Conservation (phyloP, 2,797 vertebrate genomes). For the Lagodon rhomboides region DNA sequence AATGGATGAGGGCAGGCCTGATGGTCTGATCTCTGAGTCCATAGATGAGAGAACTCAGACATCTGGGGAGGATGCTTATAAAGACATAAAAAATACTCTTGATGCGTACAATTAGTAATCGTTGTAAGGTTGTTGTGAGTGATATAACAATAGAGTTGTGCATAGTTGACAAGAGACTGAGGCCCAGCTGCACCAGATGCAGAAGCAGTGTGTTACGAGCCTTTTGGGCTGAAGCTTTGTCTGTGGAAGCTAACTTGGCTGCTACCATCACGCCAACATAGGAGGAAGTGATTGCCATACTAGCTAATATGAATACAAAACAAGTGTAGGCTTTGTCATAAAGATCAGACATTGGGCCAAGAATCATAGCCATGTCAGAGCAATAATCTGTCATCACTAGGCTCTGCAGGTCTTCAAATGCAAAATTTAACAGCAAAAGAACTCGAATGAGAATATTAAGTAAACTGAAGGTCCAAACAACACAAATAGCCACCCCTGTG, state of each 20-base stretch:
- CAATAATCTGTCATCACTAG: slow-evolving; percentile 45
- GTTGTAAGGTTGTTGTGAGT: background rate
- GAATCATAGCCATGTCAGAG: background rate
- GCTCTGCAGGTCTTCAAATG: slow-evolving; percentile 7
- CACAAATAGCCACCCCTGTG: slow-evolving; percentile 34
- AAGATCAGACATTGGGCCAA: background rate
- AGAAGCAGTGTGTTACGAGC: slow-evolving; percentile 63
- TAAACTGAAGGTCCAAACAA: slow-evolving; percentile 12
- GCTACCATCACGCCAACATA: slow-evolving; percentile 58
- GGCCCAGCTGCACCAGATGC: slow-evolving; percentile 64
- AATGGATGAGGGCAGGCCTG: slow-evolving; percentile 49
- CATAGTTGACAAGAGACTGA: slow-evolving; percentile 45
- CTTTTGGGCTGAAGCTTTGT: slow-evolving; percentile 42
- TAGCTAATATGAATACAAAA: slow-evolving; percentile 44
- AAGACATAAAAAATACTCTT: slow-evolving; percentile 38
- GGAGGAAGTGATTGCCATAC: slow-evolving; percentile 11
- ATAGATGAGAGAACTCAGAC: slow-evolving; percentile 67
- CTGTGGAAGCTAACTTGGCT: slow-evolving; percentile 60
- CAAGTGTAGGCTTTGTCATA: slow-evolving; percentile 14
- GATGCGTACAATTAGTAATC: background rate
- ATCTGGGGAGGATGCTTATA: slow-evolving; percentile 51
- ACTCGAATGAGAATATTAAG: slow-evolving; percentile 20
- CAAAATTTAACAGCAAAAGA: background rate
- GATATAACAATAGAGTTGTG: background rate
- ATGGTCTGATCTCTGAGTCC: slow-evolving; percentile 70